Conservation (phyloP, 2,888 invertebrate genomes). For the Drosophila neonasuta region DNA sequence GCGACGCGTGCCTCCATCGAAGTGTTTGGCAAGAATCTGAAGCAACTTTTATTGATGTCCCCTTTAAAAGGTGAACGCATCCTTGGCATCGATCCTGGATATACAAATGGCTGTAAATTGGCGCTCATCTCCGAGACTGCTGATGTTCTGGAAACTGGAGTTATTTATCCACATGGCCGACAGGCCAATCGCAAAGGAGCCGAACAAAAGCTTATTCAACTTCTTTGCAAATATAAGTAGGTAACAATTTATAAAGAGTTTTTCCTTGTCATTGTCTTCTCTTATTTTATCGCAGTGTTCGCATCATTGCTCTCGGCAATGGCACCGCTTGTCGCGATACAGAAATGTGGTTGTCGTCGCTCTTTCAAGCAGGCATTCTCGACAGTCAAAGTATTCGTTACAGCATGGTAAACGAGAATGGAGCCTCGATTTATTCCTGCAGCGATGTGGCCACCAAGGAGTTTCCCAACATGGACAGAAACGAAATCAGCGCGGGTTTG, state of each 20-base stretch:
- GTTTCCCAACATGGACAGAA: slow-evolving; percentile 91
- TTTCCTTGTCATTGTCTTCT: not conserved
- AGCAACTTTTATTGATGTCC: slow-evolving; percentile 90
- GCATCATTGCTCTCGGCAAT: slow-evolving; percentile 94
- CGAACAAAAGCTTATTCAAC: slow-evolving; percentile 80
- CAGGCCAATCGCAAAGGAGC: slow-evolving; percentile 75
- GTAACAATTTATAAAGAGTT: slow-evolving; percentile 21
- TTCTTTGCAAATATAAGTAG: slow-evolving; percentile 85
- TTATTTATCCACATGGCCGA: slow-evolving; percentile 86
- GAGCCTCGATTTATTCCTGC: slow-evolving; percentile 96
- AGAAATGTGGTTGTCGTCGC: slow-evolving; percentile 87
- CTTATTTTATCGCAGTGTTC: slow-evolving; percentile 84
- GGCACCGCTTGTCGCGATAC: slow-evolving; percentile 95
- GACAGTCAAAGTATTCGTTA: slow-evolving; percentile 84
- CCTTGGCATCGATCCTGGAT: slow-evolving; percentile 95
- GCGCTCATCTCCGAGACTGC: slow-evolving; percentile 90
- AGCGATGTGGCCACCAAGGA: slow-evolving; percentile 92
- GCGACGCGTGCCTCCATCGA: slow-evolving; percentile 93
- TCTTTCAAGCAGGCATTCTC: slow-evolving; percentile 85
- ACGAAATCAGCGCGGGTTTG: slow-evolving; percentile 89
- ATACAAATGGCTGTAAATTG: slow-evolving; percentile 93
- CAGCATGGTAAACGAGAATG: slow-evolving; percentile 94
- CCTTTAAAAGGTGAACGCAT: slow-evolving; percentile 91
- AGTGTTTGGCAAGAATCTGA: slow-evolving; percentile 92
- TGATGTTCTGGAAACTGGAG: slow-evolving; percentile 86